Base-by-base conservation (phyloP, 2,888 invertebrate genomes). In the Sarcophaga variegata region DNA sequence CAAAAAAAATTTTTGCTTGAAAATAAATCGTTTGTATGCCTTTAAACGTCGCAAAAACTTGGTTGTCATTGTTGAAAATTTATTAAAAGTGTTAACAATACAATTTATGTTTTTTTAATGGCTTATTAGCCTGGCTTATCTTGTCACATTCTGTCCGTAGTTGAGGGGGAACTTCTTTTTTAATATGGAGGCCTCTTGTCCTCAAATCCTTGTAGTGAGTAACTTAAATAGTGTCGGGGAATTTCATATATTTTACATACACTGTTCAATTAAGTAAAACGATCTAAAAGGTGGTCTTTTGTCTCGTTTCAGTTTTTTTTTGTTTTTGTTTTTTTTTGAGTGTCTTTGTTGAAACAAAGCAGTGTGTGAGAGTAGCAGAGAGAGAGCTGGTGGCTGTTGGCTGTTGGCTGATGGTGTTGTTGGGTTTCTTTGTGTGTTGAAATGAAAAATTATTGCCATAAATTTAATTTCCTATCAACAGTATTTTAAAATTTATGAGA, bases 81-180 rank as follows among this genome's bases (percentile, higher is more conserved):
- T 92, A 92, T 91, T 90, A 91, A 91, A 90, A 91, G 91, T 91
- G 91, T 89, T 91, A 92, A 92, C 92, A 91, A 90, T 91, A 91
- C 91, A 91, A 92, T 92, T 92, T 92, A 92, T 92, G 91, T 89
- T 90, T 90, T 90, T 91, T 92, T 91, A 92, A 91, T 91, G 91
- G 91, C 91, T 92, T 92, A 92, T 92, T 92, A 92, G 91, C 91
- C 90, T 6, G 89, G 92, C 91, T 92, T 92, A 92, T 92, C 91
- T 90, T 90, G 89, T 90, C 89, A 89, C 89, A 66, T 87, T 60
- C 76, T 71, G n/a, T 49, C 49, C 17, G 59, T 62, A 64, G 12
- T 54, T 49, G 54, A 1, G 11, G 54, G 1, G 12, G 54, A 54
- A 54, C 17, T 20, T 47, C 67, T 20, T 67, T 11, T 20, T 12